Conservation (phyloP, 2,113 vertebrate genomes). For the Lagopus muta region DNA sequence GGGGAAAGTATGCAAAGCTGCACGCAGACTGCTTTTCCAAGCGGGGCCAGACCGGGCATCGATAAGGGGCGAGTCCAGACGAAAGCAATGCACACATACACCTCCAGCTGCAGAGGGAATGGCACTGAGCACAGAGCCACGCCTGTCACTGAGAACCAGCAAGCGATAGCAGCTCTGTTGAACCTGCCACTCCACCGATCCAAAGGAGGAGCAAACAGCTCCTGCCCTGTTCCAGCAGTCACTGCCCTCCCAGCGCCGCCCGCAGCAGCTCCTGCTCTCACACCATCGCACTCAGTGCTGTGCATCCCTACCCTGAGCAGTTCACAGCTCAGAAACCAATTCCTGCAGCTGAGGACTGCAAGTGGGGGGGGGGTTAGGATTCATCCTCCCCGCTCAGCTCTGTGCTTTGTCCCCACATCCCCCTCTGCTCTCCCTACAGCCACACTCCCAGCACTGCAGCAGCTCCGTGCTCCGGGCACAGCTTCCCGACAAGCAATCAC, state of each 20-base stretch:
- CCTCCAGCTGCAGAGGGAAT: rapidly evolving
- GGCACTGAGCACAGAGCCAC: rapidly evolving
- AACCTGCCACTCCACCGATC: not conserved
- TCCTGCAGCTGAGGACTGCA: no score
- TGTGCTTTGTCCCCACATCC: not conserved
- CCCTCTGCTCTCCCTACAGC: not conserved
- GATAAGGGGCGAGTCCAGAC: rapidly evolving
- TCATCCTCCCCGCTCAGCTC: rapidly evolving
- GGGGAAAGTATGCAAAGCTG: not conserved
- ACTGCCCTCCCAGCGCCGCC: not conserved
- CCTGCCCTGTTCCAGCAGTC: rapidly evolving
- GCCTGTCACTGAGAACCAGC: rapidly evolving
- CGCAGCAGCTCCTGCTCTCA: rapidly evolving
- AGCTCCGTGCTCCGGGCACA: slow-evolving; percentile 9
- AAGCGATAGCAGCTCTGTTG: rapidly evolving
- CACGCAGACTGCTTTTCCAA: not conserved
- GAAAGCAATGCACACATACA: not conserved
- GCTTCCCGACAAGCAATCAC: slow-evolving; percentile 53
- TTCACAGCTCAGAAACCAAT: not conserved
- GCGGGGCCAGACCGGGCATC: rapidly evolving
- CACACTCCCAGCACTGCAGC: not conserved
- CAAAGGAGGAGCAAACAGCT: not conserved
- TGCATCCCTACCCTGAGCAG: not conserved
- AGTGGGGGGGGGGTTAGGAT: rapidly evolving
- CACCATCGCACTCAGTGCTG: rapidly evolving